phyloP scores from a whole-genome alignment of 2,888 invertebrate species.

The Ceraclea dissimilis region DNA sequence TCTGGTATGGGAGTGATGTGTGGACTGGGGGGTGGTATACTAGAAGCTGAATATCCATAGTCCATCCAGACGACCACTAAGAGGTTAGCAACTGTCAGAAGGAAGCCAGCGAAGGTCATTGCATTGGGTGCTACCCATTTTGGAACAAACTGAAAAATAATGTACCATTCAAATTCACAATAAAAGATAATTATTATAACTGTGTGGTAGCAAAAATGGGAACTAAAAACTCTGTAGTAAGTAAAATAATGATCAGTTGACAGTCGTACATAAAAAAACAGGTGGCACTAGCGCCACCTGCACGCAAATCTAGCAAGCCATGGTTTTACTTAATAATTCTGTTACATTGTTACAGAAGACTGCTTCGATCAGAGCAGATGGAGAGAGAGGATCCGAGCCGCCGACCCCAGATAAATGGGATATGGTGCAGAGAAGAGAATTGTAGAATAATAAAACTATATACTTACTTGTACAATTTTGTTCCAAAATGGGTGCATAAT shows the following conservation, averaged over 20 bases:
- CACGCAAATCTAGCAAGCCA: too few relatives aligned
- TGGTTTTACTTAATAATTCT: too few relatives aligned
- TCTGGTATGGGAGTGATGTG: constrained; percentile 60
- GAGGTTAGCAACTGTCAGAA: constrained; percentile 84
- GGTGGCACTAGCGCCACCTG: too few relatives aligned
- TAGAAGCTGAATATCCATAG: constrained; percentile 71
- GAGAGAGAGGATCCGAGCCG: too few relatives aligned
- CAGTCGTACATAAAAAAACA: too few relatives aligned
- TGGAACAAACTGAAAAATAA: constrained; percentile 71
- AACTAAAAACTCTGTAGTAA: too few relatives aligned
- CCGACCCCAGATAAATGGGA: too few relatives aligned
- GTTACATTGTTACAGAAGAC: too few relatives aligned
- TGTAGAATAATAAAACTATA: too few relatives aligned
- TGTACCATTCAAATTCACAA: neutral
- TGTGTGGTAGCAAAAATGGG: neutral
- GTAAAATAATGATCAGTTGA: too few relatives aligned
- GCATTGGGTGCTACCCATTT: constrained; percentile 96
- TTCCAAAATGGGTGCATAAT: constrained; percentile 99
- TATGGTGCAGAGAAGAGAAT: too few relatives aligned
- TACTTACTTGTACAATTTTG: constrained; percentile 83
- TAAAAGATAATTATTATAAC: neutral
- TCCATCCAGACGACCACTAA: constrained; percentile 80
- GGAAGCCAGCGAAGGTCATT: constrained; percentile 89
- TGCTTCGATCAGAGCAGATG: too few relatives aligned
- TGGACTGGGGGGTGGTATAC: constrained; percentile 13